Percentiles rank a stretch among this genome's conserved stretches.
These are phyloP conservation scores for Drosophila aff. DNA, from an alignment of 1,140 invertebrate species.

Conservation along the genomic window DNA sequence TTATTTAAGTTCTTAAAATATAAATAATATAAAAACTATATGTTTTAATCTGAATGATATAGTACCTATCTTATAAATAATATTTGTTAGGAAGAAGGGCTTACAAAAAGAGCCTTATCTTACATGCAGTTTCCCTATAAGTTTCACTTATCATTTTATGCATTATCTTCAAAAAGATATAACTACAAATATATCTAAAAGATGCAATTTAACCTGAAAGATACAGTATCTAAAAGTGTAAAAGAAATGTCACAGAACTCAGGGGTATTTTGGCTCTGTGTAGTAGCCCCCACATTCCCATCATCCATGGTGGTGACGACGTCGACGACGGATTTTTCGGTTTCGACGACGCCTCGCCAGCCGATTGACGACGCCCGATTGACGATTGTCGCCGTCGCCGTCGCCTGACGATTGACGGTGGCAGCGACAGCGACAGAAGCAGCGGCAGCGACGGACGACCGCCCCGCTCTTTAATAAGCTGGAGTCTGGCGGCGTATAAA, in stretches of 20 bases:
- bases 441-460: constrained; percentile 3
- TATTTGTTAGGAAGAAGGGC: background rate
- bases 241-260: background rate
- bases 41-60: too few species aligned
- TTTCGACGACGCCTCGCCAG: constrained; percentile 17
- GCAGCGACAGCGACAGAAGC: background rate
- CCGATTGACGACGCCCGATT: constrained; percentile 29
- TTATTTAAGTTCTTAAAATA: too few species aligned
- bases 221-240: background rate
- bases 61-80: background rate
- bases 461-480: constrained; percentile 63
- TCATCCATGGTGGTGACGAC: background rate
- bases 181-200: background rate
- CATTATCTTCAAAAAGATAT: background rate
- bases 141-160: too few species aligned
- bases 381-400: background rate
- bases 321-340: constrained; percentile 2
- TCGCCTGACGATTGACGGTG: constrained; percentile 8
- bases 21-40: too few species aligned
- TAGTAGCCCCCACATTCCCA: constrained; percentile 1
- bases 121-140: background rate
- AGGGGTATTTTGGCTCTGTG: background rate
- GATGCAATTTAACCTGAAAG: background rate
- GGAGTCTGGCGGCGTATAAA: constrained; percentile 68
- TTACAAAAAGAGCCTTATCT: too few species aligned